Percentiles rank a stretch among this genome's conserved stretches.
These are phyloP conservation scores for Tetragonula clypearis DNA, from an alignment of 1,140 invertebrate genomes.

Conservation along the genomic window DNA sequence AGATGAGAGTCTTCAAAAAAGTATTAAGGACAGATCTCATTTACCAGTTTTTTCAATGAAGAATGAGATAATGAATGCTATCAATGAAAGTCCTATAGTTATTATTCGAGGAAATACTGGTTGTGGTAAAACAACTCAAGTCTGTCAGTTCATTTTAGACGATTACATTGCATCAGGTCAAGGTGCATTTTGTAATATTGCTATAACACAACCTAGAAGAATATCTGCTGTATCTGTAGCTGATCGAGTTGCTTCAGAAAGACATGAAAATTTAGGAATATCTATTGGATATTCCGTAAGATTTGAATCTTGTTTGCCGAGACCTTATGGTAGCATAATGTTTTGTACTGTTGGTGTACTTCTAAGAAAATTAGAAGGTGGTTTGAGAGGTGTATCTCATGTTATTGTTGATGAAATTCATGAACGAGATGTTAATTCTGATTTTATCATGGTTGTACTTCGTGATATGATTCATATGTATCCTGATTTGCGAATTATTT, in stretches of 20 bases:
- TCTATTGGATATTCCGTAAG: slow-evolving; percentile 95
- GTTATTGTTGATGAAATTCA: slow-evolving; percentile 99
- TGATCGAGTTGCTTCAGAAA: slow-evolving; percentile 93
- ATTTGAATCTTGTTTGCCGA: slow-evolving; percentile 93
- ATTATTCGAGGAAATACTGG: slow-evolving; percentile 96
- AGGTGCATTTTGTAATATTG: slow-evolving; percentile 92
- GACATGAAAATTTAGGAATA: slow-evolving; percentile 92
- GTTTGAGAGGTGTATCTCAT: slow-evolving; percentile 93
- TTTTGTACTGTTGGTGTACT: slow-evolving; percentile 98
- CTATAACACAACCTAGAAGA: slow-evolving; percentile 96
- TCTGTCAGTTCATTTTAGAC: slow-evolving; percentile 98
- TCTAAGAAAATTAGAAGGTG: slow-evolving; percentile 93
- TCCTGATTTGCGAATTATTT: slow-evolving; percentile 94
- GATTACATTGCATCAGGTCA: slow-evolving; percentile 94
- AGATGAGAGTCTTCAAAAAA: slow-evolving; percentile 84
- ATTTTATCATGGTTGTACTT: slow-evolving; percentile 97
- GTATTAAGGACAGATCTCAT: slow-evolving; percentile 85
- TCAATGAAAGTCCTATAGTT: slow-evolving; percentile 93
- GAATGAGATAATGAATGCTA: slow-evolving; percentile 89
- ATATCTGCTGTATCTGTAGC: slow-evolving; percentile 97
- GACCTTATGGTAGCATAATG: slow-evolving; percentile 95
- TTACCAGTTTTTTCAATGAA: slow-evolving; percentile 90
- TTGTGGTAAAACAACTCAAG: slow-evolving; percentile 94
- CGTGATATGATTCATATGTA: slow-evolving; percentile 95
- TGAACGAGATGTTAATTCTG: slow-evolving; percentile 97